Evolutionary conservation across 2,888 invertebrate species (phyloP).

Genomic region (Cloeon dipterum): DNA sequence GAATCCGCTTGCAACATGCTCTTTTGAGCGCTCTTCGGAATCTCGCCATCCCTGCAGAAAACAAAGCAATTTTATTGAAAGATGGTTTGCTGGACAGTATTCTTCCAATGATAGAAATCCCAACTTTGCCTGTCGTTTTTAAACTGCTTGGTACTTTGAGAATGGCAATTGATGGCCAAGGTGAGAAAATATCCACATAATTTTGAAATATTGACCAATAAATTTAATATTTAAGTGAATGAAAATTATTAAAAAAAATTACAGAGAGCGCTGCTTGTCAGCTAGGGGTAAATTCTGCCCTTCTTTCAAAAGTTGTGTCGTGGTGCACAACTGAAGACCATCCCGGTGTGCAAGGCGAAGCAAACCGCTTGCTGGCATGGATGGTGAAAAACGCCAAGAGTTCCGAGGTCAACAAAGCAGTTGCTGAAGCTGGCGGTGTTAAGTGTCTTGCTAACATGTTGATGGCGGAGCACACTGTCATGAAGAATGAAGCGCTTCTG

Average conservation of each 20-base stretch:
- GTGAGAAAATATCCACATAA: constrained; percentile 26
- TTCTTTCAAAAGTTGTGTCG: constrained; percentile 40
- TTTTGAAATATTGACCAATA: no score
- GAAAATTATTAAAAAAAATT: not conserved
- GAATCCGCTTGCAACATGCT: constrained; percentile 45
- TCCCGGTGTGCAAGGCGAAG: constrained; percentile 66
- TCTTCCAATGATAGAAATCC: constrained; percentile 37
- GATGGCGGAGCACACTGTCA: constrained; percentile 57
- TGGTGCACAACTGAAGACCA: constrained; percentile 61
- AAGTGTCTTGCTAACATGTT: constrained; percentile 61
- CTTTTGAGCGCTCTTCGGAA: constrained; percentile 56
- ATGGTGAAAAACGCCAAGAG: constrained; percentile 39
- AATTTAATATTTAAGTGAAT: no score
- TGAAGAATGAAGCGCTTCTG: constrained; percentile 66
- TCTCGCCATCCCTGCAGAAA: constrained; percentile 44
- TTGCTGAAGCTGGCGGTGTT: constrained; percentile 37
- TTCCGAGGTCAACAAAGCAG: constrained; percentile 19
- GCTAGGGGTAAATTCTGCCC: constrained; percentile 33
- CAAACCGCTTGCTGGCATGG: constrained; percentile 57
- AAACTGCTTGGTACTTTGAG: constrained; percentile 66
- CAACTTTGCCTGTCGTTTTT: constrained; percentile 56
- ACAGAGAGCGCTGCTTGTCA: constrained; percentile 44
- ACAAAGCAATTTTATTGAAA: constrained; percentile 48
- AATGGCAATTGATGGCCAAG: constrained; percentile 69
- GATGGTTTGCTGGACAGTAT: constrained; percentile 49